These are phyloP conservation scores for Helicoverpa zea DNA, from an alignment of 1,140 invertebrate species.

Conservation along the genomic window DNA sequence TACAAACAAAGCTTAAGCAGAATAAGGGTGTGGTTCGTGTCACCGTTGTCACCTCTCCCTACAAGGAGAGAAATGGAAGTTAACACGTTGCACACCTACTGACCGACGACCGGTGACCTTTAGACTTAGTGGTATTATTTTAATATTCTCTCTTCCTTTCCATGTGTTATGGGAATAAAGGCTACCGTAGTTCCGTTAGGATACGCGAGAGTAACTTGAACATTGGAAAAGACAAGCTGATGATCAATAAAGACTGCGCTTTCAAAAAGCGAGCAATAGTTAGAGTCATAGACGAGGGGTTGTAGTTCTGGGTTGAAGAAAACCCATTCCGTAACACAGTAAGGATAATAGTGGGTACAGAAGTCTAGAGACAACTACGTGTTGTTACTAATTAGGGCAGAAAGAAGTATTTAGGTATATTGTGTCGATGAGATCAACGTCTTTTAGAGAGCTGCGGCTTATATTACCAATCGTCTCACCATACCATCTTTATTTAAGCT, in stretches of 20 bases:
- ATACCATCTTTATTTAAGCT: neutral
- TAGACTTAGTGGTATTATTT: constrained; percentile 24
- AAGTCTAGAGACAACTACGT: no score
- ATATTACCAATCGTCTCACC: neutral
- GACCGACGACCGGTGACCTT: constrained; percentile 64
- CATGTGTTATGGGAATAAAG: neutral
- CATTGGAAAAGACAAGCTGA: no score
- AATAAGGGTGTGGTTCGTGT: constrained; percentile 59
- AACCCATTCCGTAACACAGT: neutral
- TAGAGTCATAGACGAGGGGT: no score
- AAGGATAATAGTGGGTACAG: no score
- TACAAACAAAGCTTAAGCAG: neutral
- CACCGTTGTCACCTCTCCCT: constrained; percentile 59
- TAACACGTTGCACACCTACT: constrained; percentile 52
- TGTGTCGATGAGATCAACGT: neutral
- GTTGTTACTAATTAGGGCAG: neutral
- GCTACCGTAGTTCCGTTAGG: neutral
- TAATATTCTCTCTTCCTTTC: neutral
- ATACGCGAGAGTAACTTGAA: neutral
- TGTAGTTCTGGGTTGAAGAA: no score
- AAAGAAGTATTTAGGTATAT: neutral
- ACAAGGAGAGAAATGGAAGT: constrained; percentile 75
- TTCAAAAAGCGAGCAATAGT: no score
- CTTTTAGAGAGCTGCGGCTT: neutral
- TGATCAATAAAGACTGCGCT: no score